Base-by-base conservation (phyloP, 2,888 invertebrate genomes). In the Thereva nobilitata region DNA sequence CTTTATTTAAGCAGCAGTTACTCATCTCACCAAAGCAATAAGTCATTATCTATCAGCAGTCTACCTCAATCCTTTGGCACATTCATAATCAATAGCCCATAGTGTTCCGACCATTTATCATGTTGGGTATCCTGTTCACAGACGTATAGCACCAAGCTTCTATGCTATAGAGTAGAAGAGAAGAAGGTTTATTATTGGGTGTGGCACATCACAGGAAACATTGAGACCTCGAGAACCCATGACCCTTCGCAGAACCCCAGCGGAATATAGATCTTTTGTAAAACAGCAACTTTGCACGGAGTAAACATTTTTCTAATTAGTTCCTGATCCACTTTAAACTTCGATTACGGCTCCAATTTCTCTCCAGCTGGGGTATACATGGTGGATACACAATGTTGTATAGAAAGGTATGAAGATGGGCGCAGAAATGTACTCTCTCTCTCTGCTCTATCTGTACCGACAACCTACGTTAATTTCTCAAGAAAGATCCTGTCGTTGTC, bases 301-400 rank as follows among this genome's bases (percentile, higher is more conserved):
- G 50, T 61, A 61, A 61, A 61, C 61, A 61, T 61, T 61, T 61
- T 61, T 50, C 41, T 61, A 61, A 61, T 61, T 61, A 61, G 61
- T 50, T 50, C 50, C 47, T 41, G 50, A 61, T 50, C 50, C 61
- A 61, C 61, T 61, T 61, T 61, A 61, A 61, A 50, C 61, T 50
- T 49, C 50, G 61, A 61, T 50, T 61, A 61, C 49, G 37, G 42
- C 50, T 61, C 35, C 12, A 50, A 50, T 61, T 61, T 61, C 38
- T 53, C 9, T 10, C n/a, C 9, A 34, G 50, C 23, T 23, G 23
- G 23, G 23, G 23, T 23, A 2, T 23, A 23, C 2, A 23, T 23
- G 23, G 23, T 23, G 23, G 23, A 23, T 23, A 23, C 23, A 23
- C 23, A 23, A 23, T 23, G 23, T 2, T 2, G 1, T 23, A 23